Conservation (phyloP, 2,888 invertebrate genomes). For the Eurytoma adleriae region DNA sequence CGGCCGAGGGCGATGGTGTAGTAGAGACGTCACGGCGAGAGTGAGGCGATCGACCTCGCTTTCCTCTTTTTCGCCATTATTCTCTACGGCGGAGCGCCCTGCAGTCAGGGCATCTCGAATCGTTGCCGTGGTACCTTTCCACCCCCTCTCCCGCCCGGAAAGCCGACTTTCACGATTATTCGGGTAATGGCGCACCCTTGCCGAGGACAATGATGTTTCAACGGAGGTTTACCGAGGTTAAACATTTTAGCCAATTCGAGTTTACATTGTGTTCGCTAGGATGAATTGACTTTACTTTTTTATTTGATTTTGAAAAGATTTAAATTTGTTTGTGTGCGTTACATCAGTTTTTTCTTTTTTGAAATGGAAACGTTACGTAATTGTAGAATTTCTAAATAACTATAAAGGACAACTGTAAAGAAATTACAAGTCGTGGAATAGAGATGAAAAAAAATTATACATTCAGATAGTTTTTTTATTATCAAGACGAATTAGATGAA, state of each 20-base stretch:
- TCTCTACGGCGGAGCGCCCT: conserved; percentile 1
- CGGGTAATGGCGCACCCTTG: conserved; percentile 15
- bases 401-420: too few species aligned
- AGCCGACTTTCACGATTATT: conserved; percentile 45
- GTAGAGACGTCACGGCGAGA: conserved; percentile 65
- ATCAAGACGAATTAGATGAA: too few species aligned
- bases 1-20: conserved; percentile 56
- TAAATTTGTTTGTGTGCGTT: too few species aligned
- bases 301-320: too few species aligned
- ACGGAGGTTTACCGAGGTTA: neutral
- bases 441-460: too few species aligned
- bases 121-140: conserved; percentile 3
- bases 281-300: too few species aligned
- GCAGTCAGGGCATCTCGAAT: neutral
- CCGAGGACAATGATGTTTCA: conserved; percentile 15
- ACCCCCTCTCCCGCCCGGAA: neutral
- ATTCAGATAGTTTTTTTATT: too few species aligned
- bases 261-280: too few species aligned
- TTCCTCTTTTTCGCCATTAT: conserved; percentile 51
- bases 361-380: too few species aligned
- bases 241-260: neutral
- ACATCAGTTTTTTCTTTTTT: too few species aligned
- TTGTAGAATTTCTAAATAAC: too few species aligned
- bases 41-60: conserved; percentile 52
- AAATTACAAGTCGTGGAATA: too few species aligned